These are phyloP conservation scores for Chloroceryle inda DNA, from an alignment of 2,797 vertebrate genomes.

Conservation along the genomic window DNA sequence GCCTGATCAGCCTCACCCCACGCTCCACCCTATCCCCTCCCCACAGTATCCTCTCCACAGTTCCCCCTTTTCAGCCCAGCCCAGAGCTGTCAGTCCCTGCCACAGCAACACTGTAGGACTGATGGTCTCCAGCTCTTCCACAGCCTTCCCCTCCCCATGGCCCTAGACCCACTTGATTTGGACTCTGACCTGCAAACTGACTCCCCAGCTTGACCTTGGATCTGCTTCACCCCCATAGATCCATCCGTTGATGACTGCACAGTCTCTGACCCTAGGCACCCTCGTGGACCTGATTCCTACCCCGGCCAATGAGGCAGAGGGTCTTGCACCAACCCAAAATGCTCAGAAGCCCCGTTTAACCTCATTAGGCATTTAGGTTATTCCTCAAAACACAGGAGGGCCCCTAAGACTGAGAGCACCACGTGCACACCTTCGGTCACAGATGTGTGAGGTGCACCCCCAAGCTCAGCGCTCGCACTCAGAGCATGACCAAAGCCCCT, in stretches of 20 bases:
- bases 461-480: neutral
- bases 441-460: neutral
- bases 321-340: neutral
- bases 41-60: neutral
- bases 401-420: neutral
- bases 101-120: neutral
- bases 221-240: neutral
- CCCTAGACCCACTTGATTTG: neutral
- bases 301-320: neutral
- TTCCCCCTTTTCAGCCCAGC: neutral
- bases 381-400: neutral
- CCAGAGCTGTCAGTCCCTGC: neutral
- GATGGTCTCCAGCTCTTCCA: neutral
- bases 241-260: neutral
- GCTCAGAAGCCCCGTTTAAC: neutral
- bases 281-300: neutral
- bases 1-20: neutral
- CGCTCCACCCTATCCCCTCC: too few species aligned
- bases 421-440: neutral
- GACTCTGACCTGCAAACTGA: neutral
- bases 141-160: neutral
- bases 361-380: neutral
- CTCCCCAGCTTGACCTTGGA: neutral
- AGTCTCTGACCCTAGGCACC: neutral
- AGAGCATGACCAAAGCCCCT: neutral